Percentiles rank a stretch among this genome's conserved stretches.
These are phyloP conservation scores for Macrotus californicus DNA, from an alignment of 2,113 vertebrate species.

Conservation along the genomic window DNA sequence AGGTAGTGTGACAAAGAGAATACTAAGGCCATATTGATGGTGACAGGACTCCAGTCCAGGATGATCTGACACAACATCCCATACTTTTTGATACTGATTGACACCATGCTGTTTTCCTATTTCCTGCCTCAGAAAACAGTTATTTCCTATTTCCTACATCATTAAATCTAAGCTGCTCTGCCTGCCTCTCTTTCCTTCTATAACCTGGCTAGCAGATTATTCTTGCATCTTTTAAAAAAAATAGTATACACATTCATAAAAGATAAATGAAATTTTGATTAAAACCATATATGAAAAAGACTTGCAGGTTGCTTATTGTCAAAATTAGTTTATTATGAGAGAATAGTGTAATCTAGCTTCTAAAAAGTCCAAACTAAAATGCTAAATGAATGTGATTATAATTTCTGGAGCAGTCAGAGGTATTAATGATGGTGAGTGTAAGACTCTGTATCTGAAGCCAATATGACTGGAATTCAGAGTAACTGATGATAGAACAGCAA, in stretches of 20 bases:
- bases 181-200: background rate
- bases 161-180: constrained; percentile 51
- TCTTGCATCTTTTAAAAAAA: background rate
- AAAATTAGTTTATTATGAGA: background rate
- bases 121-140: constrained; percentile 50
- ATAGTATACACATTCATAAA: background rate
- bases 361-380: background rate
- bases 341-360: background rate
- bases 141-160: constrained; percentile 42
- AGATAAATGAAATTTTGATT: background rate
- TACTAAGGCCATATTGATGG: background rate
- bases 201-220: background rate
- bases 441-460: background rate
- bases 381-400: background rate
- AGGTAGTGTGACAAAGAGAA: background rate
- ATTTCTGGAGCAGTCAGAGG: background rate
- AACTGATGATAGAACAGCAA: background rate
- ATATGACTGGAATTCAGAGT: background rate
- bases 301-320: background rate
- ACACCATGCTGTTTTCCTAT: constrained; percentile 1
- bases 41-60: background rate
- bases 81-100: background rate
- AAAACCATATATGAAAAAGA: background rate
- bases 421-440: background rate
- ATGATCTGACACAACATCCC: background rate